A percentile compares a stretch with the other conserved stretches of the same genome.
Conservation (phyloP, 1,140 invertebrate genomes). For the Drosophila carrolli region DNA sequence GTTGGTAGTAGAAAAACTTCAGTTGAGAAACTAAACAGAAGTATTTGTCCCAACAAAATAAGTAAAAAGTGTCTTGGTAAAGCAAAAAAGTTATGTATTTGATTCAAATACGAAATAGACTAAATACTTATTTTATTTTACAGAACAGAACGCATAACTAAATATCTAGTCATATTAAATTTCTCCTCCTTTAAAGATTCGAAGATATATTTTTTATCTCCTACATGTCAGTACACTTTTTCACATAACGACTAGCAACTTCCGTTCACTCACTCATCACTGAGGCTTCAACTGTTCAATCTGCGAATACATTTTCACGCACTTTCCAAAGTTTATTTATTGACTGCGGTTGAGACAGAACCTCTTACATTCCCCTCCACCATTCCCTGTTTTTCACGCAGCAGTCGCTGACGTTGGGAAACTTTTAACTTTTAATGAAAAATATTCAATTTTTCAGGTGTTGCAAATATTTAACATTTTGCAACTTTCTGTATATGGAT, state of each 20-base stretch:
- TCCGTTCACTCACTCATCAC: conserved; percentile 10
- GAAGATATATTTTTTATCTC: too few relatives aligned
- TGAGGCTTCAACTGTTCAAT: neutral
- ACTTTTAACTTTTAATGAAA: conserved; percentile 80
- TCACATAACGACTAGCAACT: too few relatives aligned
- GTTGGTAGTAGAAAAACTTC: neutral
- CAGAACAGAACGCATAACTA: neutral
- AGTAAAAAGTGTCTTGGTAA: neutral
- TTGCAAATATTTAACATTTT: conserved; percentile 76
- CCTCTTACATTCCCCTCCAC: neutral
- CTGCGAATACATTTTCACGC: conserved; percentile 57
- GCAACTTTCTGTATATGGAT: conserved; percentile 46
- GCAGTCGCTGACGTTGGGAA: conserved; percentile 47
- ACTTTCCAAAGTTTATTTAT: conserved; percentile 79
- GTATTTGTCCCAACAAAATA: neutral
- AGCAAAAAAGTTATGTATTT: neutral
- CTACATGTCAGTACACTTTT: too few relatives aligned
- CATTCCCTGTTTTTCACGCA: neutral
- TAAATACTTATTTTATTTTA: too few relatives aligned
- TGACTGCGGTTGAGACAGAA: conserved; percentile 51
- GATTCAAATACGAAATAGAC: too few relatives aligned
- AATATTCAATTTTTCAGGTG: conserved; percentile 82
- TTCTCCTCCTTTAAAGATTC: too few relatives aligned
- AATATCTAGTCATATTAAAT: neutral
- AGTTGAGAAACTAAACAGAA: too few relatives aligned